phyloP scores from a whole-genome alignment of 2,888 invertebrate species.

The Leucophenga maculata region DNA sequence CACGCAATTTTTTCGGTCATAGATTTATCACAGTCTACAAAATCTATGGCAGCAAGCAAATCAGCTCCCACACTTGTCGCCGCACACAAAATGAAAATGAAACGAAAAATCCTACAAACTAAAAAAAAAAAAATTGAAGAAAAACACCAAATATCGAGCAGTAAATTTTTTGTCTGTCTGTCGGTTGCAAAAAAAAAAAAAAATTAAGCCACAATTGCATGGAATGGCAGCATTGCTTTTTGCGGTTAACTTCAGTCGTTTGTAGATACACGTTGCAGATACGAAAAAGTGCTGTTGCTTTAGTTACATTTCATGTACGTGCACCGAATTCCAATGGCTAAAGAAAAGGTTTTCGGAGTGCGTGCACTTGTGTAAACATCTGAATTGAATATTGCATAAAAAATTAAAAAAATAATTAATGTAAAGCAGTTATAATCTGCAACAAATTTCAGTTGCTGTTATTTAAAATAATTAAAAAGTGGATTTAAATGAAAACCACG shows the following conservation, averaged over 20 bases:
- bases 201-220: not conserved
- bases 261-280: not conserved
- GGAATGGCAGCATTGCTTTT: not conserved
- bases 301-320: not conserved
- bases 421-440: no score
- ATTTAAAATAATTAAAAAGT: no score
- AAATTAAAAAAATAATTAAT: no score
- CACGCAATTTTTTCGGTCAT: no score
- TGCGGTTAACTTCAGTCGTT: conserved; percentile 13
- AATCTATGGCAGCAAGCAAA: conserved; percentile 17
- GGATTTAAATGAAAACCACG: no score
- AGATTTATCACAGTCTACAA: conserved; percentile 3
- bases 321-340: conserved; percentile 7
- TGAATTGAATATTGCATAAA: not conserved
- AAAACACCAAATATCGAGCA: conserved; percentile 7
- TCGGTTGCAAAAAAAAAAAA: not conserved
- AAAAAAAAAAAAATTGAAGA: conserved; percentile 1
- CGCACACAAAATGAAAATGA: not conserved
- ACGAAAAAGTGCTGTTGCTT: not conserved
- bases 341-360: no score
- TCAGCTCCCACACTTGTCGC: conserved; percentile 22
- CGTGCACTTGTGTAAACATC: conserved; percentile 2
- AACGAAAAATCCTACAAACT: conserved; percentile 11
- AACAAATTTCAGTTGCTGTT: no score
- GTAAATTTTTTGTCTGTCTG: conserved; percentile 22